Conservation (phyloP, 2,888 invertebrate genomes). For the Drosophila niveifrons region DNA sequence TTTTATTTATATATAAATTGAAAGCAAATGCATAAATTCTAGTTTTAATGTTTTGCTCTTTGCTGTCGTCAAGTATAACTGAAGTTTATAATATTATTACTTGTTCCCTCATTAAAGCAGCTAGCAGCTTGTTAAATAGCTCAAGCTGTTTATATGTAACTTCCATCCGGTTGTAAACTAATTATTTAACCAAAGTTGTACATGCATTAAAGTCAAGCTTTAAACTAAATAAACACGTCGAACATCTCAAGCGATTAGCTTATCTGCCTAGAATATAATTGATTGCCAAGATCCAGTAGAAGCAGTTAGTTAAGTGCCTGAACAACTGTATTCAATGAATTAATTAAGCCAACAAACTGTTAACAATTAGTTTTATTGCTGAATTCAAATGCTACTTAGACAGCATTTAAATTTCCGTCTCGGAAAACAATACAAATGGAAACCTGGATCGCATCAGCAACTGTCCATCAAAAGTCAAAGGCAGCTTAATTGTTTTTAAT, state of each 20-base stretch:
- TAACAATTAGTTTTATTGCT: slow-evolving; percentile 9
- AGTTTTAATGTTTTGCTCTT: too few relatives aligned
- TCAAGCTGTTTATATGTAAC: not conserved
- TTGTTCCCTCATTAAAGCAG: too few relatives aligned
- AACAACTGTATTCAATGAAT: slow-evolving; percentile 5
- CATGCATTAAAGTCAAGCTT: not conserved
- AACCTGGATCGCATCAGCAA: slow-evolving; percentile 36
- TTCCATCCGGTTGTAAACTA: slow-evolving; percentile 1
- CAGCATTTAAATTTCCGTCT: slow-evolving; percentile 44
- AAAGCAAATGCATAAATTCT: too few relatives aligned
- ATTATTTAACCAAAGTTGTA: not conserved
- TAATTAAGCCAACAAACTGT: slow-evolving; percentile 5
- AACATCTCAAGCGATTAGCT: too few relatives aligned
- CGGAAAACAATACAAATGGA: slow-evolving; percentile 20
- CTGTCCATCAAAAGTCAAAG: slow-evolving; percentile 54
- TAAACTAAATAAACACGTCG: too few relatives aligned
- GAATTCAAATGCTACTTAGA: slow-evolving; percentile 21
- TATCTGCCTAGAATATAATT: not conserved
- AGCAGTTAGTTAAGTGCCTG: not conserved
- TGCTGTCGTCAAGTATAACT: too few relatives aligned
- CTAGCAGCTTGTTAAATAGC: not conserved
- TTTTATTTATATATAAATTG: too few relatives aligned
- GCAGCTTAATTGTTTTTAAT: slow-evolving; percentile 75
- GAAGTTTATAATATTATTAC: too few relatives aligned
- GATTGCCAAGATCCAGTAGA: not conserved